Conservation (phyloP, 2,888 invertebrate species). For the Acanthosoma haemorrhoidale region DNA sequence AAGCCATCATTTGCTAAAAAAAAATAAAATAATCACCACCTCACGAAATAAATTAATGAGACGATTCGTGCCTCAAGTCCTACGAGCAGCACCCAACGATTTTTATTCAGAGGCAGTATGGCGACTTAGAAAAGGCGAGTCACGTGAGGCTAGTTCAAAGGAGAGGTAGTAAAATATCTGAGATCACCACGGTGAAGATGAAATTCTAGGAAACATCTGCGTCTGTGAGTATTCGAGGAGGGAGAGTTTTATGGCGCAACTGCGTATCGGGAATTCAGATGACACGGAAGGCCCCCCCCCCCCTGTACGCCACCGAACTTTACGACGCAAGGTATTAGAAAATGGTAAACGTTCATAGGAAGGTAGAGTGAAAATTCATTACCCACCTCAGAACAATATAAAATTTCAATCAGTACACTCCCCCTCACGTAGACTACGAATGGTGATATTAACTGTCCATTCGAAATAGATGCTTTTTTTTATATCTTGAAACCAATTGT, state of each 20-base stretch:
- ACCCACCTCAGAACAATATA: not conserved
- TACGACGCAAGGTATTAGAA: not conserved
- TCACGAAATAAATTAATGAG: not conserved
- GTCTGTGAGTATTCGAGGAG: not conserved
- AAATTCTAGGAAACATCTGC: conserved; percentile 2
- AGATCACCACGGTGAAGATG: not conserved
- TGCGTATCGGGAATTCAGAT: conserved; percentile 4
- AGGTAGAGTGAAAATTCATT: not conserved
- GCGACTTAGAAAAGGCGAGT: not conserved
- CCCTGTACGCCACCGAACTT: not conserved
- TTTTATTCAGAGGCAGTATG: not conserved
- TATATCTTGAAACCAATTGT: no score
- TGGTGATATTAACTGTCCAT: no score
- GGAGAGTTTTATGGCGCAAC: not conserved
- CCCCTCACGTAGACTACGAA: no score
- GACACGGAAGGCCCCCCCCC: not conserved
- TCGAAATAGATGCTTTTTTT: no score
- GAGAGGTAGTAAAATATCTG: not conserved
- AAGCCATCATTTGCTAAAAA: conserved; percentile 6
- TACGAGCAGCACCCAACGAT: not conserved
- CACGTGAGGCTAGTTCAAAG: not conserved
- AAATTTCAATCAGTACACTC: not conserved
- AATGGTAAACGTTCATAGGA: not conserved
- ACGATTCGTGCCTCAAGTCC: not conserved
- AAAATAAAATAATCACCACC: no score